Conservation (phyloP, 2,113 vertebrate genomes). For the Datnioides undecimradiatus region DNA sequence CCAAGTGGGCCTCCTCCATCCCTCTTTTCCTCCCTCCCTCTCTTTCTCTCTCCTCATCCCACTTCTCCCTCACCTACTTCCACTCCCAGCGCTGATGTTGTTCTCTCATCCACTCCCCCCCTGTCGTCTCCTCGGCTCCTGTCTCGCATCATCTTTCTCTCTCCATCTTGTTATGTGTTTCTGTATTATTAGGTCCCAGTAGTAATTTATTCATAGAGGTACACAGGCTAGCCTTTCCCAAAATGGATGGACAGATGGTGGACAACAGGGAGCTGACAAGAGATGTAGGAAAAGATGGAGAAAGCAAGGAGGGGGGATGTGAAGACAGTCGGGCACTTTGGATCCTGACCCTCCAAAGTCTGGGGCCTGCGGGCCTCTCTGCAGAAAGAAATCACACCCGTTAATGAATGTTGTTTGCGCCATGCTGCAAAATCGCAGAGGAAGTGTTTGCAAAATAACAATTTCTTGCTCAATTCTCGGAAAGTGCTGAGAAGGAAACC, state of each 20-base stretch:
- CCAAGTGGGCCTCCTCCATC: constrained; percentile 50
- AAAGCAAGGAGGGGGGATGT: neutral
- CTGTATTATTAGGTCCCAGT: constrained; percentile 28
- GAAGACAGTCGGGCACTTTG: constrained; percentile 10
- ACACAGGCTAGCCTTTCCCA: constrained; percentile 30
- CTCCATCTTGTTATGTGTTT: constrained; percentile 15
- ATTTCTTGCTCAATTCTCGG: constrained; percentile 10
- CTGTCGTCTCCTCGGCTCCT: too few species aligned
- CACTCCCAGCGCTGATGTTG: constrained; percentile 15
- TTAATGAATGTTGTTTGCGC: constrained; percentile 23
- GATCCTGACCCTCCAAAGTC: neutral
- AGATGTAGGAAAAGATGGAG: constrained; percentile 9
- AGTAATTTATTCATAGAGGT: constrained; percentile 62
- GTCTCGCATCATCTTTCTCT: constrained; percentile 24
- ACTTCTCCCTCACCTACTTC: constrained; percentile 25
- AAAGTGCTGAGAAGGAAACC: neutral
- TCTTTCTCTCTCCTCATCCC: neutral
- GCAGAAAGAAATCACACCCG: constrained; percentile 22
- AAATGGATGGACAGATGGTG: constrained; percentile 42
- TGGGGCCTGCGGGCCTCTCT: constrained; percentile 10
- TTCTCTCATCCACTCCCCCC: neutral
- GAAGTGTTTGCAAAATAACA: neutral
- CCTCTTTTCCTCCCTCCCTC: neutral
- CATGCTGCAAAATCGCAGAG: neutral
- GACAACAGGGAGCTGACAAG: constrained; percentile 25